A percentile compares a stretch with the other conserved stretches of the same genome.
phyloP scores from a whole-genome alignment of 2,888 invertebrate genomes.

The Julus scandinavius region DNA sequence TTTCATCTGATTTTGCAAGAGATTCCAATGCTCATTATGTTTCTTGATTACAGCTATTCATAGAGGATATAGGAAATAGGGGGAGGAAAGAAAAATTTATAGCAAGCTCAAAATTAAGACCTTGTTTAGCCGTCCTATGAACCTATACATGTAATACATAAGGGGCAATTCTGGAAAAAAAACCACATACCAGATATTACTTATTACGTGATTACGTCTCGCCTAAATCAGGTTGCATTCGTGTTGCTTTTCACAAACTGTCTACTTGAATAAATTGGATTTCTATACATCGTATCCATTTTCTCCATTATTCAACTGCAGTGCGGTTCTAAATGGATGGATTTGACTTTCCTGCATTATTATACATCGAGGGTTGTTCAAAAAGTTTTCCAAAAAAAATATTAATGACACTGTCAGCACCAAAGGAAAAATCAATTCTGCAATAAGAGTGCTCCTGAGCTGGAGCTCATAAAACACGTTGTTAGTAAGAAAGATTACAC shows the following conservation, averaged over 20 bases:
- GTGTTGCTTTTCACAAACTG: conserved; percentile 39
- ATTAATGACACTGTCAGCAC: no score
- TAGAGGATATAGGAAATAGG: not conserved
- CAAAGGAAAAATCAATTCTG: no score
- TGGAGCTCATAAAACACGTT: no score
- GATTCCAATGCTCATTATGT: conserved; percentile 31
- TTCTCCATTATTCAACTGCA: conserved; percentile 5
- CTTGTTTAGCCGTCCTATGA: not conserved
- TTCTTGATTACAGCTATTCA: conserved; percentile 31
- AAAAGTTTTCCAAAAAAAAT: not conserved
- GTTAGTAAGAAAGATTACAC: no score
- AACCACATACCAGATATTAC: not conserved
- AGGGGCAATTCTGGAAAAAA: not conserved
- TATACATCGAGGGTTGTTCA: not conserved
- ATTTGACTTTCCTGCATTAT: not conserved
- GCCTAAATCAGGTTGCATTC: conserved; percentile 8
- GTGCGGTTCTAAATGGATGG: not conserved
- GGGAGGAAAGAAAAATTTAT: not conserved
- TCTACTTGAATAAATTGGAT: not conserved
- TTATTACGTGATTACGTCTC: not conserved
- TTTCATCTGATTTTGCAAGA: conserved; percentile 8
- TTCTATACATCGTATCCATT: conserved; percentile 23
- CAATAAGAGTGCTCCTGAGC: no score
- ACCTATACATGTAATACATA: not conserved
- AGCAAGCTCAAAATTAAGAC: conserved; percentile 21